phyloP scores from a whole-genome alignment of 2,113 vertebrate genomes.

The Neotragus pygmaeus region DNA sequence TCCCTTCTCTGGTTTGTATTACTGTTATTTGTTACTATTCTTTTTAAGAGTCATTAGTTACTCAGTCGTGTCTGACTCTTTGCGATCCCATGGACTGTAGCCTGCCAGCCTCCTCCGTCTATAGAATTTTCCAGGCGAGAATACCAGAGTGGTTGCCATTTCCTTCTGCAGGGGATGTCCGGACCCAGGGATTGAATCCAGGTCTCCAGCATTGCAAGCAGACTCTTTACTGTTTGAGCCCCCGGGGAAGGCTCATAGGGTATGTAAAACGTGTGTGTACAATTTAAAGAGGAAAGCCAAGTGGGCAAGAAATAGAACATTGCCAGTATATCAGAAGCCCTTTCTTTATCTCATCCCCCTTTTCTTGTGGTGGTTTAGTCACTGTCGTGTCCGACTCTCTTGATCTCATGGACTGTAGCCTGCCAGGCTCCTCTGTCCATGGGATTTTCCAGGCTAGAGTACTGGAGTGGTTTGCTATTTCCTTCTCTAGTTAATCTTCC shows the following conservation, averaged over 20 bases:
- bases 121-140: background rate
- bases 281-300: background rate
- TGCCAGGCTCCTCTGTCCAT: background rate
- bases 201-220: background rate
- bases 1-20: background rate
- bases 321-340: background rate
- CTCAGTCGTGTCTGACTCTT: background rate
- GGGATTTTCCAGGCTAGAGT: background rate
- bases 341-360: background rate
- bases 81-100: background rate
- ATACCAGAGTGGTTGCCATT: background rate
- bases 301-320: background rate
- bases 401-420: background rate
- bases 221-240: background rate
- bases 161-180: background rate
- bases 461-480: background rate
- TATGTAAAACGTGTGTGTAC: background rate
- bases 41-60: background rate
- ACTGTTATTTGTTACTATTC: background rate
- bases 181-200: background rate
- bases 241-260: background rate
- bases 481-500: background rate
- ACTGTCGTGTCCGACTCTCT: background rate
- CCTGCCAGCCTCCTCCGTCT: background rate
- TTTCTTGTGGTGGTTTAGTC: background rate